These are phyloP conservation scores for Hemibagrus guttatus DNA, from an alignment of 2,797 vertebrate species.

Conservation along the genomic window DNA sequence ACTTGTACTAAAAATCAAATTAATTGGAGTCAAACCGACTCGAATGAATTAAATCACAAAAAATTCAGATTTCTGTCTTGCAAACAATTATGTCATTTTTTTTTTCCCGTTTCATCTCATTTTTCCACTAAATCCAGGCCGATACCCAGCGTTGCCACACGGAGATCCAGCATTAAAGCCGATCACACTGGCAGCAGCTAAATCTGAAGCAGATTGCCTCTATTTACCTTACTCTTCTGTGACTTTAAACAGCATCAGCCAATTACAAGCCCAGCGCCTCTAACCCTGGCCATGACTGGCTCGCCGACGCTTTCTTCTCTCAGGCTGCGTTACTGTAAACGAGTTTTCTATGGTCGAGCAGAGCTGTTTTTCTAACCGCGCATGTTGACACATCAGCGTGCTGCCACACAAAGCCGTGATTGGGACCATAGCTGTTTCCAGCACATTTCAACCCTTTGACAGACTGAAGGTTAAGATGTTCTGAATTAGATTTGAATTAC, in stretches of 20 bases:
- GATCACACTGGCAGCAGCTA: conserved; percentile 61
- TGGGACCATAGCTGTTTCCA: conserved; percentile 82
- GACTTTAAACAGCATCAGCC: conserved; percentile 64
- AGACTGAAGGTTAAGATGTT: conserved; percentile 99
- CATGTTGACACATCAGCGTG: conserved; percentile 93
- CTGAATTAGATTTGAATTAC: conserved; percentile 99
- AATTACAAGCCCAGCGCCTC: conserved; percentile 62
- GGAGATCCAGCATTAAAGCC: conserved; percentile 61
- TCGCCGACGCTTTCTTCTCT: conserved; percentile 50
- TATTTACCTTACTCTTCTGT: conserved; percentile 62
- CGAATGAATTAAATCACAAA: background rate
- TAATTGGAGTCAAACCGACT: too few relatives aligned
- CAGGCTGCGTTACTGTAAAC: conserved; percentile 79
- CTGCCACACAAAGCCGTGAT: conserved; percentile 86
- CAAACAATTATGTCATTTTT: background rate
- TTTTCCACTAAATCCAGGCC: conserved; percentile 48
- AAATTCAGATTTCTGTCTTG: background rate
- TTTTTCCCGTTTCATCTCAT: conserved; percentile 47
- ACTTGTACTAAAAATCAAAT: background rate
- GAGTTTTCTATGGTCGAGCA: conserved; percentile 85
- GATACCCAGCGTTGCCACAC: conserved; percentile 45
- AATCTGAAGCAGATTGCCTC: conserved; percentile 70
- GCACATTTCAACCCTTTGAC: conserved; percentile 93
- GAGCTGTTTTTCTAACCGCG: conserved; percentile 84
- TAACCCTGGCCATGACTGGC: conserved; percentile 52